Conservation (phyloP, 2,113 vertebrate genomes). For the Triplophysa siluroides region DNA sequence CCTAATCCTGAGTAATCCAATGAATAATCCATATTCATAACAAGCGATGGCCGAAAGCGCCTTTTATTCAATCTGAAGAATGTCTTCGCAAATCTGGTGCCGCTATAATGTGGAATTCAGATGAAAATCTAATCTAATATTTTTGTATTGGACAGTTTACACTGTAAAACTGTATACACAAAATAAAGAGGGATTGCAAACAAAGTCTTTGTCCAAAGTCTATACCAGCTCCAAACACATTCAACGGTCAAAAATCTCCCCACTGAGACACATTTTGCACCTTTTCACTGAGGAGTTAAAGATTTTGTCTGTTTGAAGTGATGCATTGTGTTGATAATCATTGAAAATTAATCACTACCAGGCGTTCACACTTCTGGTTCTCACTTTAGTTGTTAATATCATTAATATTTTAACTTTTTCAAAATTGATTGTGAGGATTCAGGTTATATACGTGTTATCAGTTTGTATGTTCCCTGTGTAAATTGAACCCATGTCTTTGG, state of each 20-base stretch:
- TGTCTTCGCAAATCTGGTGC: constrained; percentile 14
- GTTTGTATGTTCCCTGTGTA: no score
- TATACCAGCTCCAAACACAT: neutral
- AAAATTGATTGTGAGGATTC: no score
- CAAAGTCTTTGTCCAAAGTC: no score
- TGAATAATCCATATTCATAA: constrained; percentile 43
- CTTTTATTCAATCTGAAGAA: constrained; percentile 20
- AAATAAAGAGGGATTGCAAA: neutral
- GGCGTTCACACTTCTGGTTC: no score
- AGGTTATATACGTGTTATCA: no score
- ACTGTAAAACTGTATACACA: no score
- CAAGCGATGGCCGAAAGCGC: neutral
- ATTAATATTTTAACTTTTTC: no score
- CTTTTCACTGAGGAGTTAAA: neutral
- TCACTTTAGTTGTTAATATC: no score
- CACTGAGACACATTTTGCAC: constrained; percentile 7
- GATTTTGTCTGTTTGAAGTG: neutral
- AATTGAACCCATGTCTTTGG: no score
- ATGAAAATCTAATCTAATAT: constrained; percentile 11
- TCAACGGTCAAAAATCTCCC: neutral
- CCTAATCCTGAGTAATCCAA: constrained; percentile 41
- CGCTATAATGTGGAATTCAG: constrained; percentile 6
- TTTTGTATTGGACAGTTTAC: neutral
- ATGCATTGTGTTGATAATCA: neutral
- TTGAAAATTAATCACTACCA: neutral